phyloP scores from a whole-genome alignment of 2,797 vertebrate species.

The Etheostoma perlongum region DNA sequence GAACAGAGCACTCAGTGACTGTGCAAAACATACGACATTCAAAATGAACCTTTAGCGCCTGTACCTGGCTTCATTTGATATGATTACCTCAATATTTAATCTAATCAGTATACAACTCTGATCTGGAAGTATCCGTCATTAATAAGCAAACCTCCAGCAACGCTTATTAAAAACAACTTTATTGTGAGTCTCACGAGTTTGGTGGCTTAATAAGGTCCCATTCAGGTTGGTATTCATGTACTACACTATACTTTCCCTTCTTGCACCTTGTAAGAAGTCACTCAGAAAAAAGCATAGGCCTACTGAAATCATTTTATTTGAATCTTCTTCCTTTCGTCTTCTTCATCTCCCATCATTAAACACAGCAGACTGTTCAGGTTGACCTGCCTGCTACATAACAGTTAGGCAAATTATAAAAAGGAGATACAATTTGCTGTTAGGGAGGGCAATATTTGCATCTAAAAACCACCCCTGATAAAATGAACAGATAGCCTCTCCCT shows the following conservation, averaged over 20 bases:
- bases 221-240: not conserved
- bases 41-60: too few relatives aligned
- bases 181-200: not conserved
- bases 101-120: too few relatives aligned
- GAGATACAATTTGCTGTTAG: not conserved
- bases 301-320: not conserved
- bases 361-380: not conserved
- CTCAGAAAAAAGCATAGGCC: too few relatives aligned
- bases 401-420: conserved; percentile 27
- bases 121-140: not conserved
- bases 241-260: too few relatives aligned
- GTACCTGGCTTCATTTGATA: too few relatives aligned
- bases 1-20: too few relatives aligned
- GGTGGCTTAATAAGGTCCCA: not conserved
- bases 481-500: conserved; percentile 18
- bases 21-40: too few relatives aligned
- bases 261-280: too few relatives aligned
- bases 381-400: conserved; percentile 6
- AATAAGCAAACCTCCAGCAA: not conserved
- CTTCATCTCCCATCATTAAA: not conserved
- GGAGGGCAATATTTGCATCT: conserved; percentile 22
- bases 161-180: not conserved
- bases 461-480: conserved; percentile 27
- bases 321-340: not conserved
- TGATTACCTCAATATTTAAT: too few relatives aligned